Evolutionary conservation across 2,888 invertebrate species (phyloP), one percentile per base, ranked within the genome.

Genomic region (Brenthis ino): DNA sequence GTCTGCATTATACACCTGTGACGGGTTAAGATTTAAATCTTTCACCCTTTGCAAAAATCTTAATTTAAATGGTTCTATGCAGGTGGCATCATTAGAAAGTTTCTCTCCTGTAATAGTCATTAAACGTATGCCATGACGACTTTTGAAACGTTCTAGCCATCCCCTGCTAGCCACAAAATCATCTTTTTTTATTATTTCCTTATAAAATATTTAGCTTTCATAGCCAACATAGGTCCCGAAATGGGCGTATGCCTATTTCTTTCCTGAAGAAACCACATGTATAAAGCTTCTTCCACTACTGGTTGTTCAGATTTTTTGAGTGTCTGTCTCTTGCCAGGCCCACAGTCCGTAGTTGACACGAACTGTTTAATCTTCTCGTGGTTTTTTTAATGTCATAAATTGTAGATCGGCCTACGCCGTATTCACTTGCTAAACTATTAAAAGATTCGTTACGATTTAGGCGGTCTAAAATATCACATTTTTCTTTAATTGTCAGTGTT

Each of bases 161-260:
- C 76, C 75, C 14, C 70, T 75, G 64, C 75, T 77, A 6, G 76
- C 77, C 60, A 72, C 65, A 76, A 79, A 77, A 66, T 77, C 74
- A 70, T 76, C 71, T 72, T 75, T 76, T 67, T 76, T 74, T 69
- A 20, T 76, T 69, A 76, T 74, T 74, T 75, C 67, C 55, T 75
- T 75, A 67, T 76, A 73, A 74, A 77, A 72, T 65, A 70, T 24
- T 67, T 76, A 57, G 74, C 76, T 76, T 77, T 78, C 68, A 67
- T 69, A 0, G 67, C 69, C 73, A 77, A 72, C 58, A 76, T 76
- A 67, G 65, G 68, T 66, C 76, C 77, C 53, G 76, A 75, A 68
- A 77, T 70, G 1, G 74, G 74, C 6, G 67, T 68, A 70, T 77
- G 74, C 68, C 70, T 72, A 13, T 70, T 72, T 73, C 72, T 72